Conservation (phyloP, 2,797 vertebrate species). For the Myotis pilosus region DNA sequence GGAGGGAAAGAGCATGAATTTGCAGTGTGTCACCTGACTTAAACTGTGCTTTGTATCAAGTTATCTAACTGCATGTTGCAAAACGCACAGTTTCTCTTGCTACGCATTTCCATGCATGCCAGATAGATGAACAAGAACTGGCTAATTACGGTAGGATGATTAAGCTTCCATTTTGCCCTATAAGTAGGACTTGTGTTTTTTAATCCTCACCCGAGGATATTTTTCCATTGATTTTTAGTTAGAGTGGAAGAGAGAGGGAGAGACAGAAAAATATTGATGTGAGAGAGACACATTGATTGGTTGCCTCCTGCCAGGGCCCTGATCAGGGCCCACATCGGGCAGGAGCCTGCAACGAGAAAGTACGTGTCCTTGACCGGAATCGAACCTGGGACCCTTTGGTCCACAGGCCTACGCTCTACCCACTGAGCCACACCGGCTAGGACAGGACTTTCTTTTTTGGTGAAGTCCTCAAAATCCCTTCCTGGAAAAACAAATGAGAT, state of each 20-base stretch:
- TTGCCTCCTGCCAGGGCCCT: too few relatives aligned
- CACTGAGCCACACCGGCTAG: not conserved
- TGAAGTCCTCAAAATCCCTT: slow-evolving; percentile 76
- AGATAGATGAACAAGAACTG: not conserved
- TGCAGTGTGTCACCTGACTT: rapidly evolving
- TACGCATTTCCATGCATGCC: not conserved
- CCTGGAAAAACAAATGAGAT: slow-evolving; percentile 75
- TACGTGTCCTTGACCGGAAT: too few relatives aligned
- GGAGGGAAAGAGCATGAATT: not conserved
- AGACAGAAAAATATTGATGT: too few relatives aligned
- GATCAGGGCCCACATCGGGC: too few relatives aligned
- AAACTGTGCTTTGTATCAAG: not conserved
- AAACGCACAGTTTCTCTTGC: not conserved
- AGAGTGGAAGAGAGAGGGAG: too few relatives aligned
- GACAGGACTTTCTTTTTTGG: slow-evolving; percentile 58
- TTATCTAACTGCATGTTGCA: not conserved
- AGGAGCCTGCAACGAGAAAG: too few relatives aligned
- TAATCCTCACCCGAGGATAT: too few relatives aligned
- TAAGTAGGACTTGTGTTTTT: too few relatives aligned
- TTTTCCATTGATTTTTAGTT: too few relatives aligned
- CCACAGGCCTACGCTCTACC: not conserved
- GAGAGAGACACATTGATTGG: too few relatives aligned
- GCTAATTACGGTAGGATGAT: slow-evolving; percentile 35
- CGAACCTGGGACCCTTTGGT: too few relatives aligned
- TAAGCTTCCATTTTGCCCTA: slow-evolving; percentile 15